A percentile compares a stretch with the other conserved stretches of the same genome.
Evolutionary conservation across 2,888 invertebrate species (phyloP).

Genomic region (Hypomecis punctinalis): DNA sequence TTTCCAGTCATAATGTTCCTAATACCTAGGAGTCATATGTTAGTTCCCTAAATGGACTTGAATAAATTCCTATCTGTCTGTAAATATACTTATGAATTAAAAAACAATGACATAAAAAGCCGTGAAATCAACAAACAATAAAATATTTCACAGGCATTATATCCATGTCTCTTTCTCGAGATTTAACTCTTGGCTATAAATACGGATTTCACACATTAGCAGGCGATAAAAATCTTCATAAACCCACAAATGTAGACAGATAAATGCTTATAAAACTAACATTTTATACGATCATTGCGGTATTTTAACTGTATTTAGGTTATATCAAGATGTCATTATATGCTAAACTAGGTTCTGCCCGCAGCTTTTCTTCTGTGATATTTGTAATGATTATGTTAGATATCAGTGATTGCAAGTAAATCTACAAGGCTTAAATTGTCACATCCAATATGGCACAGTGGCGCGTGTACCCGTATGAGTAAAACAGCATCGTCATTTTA

Average conservation of each 20-base stretch:
- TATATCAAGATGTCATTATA: not conserved
- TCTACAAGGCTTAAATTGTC: too few relatives aligned
- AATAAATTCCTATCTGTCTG: not conserved
- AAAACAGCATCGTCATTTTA: slow-evolving; percentile 4
- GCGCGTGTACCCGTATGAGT: too few relatives aligned
- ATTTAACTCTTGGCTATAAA: slow-evolving; percentile 19
- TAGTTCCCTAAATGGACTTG: not conserved
- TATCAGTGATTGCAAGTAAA: too few relatives aligned
- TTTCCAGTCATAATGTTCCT: not conserved
- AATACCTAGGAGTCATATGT: too few relatives aligned
- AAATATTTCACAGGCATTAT: slow-evolving; percentile 25
- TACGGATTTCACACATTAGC: slow-evolving; percentile 33
- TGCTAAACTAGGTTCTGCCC: not conserved
- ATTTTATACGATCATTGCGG: slow-evolving; percentile 6
- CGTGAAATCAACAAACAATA: slow-evolving; percentile 25
- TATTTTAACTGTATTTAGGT: slow-evolving; percentile 8
- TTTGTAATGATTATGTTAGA: not conserved
- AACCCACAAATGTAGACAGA: slow-evolving; percentile 13
- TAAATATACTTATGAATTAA: not conserved
- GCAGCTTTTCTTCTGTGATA: not conserved
- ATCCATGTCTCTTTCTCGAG: slow-evolving; percentile 12
- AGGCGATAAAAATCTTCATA: slow-evolving; percentile 25
- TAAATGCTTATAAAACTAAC: not conserved
- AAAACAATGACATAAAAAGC: slow-evolving; percentile 3
- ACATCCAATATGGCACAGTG: too few relatives aligned